Conservation (phyloP, 2,888 invertebrate genomes). For the Mechanitis messenoides region DNA sequence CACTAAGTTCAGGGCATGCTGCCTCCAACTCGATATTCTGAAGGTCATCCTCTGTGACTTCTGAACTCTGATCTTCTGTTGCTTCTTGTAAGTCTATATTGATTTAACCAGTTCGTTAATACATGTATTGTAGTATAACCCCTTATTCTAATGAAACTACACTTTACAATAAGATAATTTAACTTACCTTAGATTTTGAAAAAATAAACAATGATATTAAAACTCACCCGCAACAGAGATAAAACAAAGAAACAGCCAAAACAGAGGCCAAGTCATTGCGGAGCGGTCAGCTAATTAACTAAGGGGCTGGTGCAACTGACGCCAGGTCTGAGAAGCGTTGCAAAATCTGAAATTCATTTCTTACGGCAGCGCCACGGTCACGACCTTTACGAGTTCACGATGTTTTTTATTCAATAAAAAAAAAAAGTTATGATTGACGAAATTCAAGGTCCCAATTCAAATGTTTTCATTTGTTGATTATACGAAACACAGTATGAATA, state of each 20-base stretch:
- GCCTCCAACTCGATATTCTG: conserved; percentile 53
- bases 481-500: too few relatives aligned
- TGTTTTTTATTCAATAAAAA: conserved; percentile 8
- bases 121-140: too few relatives aligned
- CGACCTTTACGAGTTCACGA: conserved; percentile 43
- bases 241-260: conserved; percentile 35
- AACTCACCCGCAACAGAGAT: conserved; percentile 40
- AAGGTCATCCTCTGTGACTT: conserved; percentile 39
- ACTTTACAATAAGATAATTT: too few relatives aligned
- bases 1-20: conserved; percentile 62
- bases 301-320: conserved; percentile 29
- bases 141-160: too few relatives aligned
- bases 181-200: background rate
- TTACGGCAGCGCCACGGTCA: conserved; percentile 57
- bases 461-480: background rate
- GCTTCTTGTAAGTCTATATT: conserved; percentile 58
- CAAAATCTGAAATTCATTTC: conserved; percentile 50
- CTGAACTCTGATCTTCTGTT: conserved; percentile 36
- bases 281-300: conserved; percentile 32
- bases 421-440: conserved; percentile 1
- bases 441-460: background rate
- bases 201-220: conserved; percentile 13
- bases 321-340: conserved; percentile 46
- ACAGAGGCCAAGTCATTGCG: conserved; percentile 32
- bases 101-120: background rate